These are phyloP conservation scores for Poeciliopsis paucimaculata DNA, from an alignment of 2,797 vertebrate genomes.

Conservation along the genomic window DNA sequence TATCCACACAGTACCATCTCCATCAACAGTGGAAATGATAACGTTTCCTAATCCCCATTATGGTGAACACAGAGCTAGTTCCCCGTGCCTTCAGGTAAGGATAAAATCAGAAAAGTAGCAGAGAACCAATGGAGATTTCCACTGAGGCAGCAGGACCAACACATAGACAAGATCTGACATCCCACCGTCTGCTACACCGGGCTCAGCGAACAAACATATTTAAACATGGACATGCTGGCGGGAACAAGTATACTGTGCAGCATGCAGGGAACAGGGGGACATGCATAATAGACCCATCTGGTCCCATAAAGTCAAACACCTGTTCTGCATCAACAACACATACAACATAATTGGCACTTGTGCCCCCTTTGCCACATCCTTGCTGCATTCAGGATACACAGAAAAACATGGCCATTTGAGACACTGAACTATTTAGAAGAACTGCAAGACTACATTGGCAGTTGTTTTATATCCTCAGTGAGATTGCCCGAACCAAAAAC, in stretches of 20 bases:
- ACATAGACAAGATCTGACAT: slow-evolving; percentile 53
- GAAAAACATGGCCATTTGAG: neutral
- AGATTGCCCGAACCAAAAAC: slow-evolving; percentile 46
- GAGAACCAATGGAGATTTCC: slow-evolving; percentile 40
- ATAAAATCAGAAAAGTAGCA: slow-evolving; percentile 26
- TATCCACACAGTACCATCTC: neutral
- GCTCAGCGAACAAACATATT: slow-evolving; percentile 70
- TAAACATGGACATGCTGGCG: slow-evolving; percentile 59
- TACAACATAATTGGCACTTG: slow-evolving; percentile 52
- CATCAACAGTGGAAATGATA: slow-evolving; percentile 5
- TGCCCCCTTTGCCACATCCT: slow-evolving; percentile 44
- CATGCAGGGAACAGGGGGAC: slow-evolving; percentile 51
- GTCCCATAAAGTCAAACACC: slow-evolving; percentile 68
- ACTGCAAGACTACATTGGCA: neutral
- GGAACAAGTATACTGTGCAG: slow-evolving; percentile 43
- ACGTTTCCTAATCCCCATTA: slow-evolving; percentile 14
- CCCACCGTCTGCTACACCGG: slow-evolving; percentile 52
- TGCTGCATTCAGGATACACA: neutral
- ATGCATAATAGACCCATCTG: slow-evolving; percentile 71
- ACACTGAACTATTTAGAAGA: neutral
- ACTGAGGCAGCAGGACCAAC: slow-evolving; percentile 60
- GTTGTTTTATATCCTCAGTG: neutral
- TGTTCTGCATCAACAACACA: slow-evolving; percentile 66
- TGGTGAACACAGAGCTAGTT: slow-evolving; percentile 15
- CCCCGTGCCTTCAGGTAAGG: slow-evolving; percentile 14